Evolutionary conservation across 1,140 invertebrate species (phyloP).

Genomic region (Eubasilissa regina): DNA sequence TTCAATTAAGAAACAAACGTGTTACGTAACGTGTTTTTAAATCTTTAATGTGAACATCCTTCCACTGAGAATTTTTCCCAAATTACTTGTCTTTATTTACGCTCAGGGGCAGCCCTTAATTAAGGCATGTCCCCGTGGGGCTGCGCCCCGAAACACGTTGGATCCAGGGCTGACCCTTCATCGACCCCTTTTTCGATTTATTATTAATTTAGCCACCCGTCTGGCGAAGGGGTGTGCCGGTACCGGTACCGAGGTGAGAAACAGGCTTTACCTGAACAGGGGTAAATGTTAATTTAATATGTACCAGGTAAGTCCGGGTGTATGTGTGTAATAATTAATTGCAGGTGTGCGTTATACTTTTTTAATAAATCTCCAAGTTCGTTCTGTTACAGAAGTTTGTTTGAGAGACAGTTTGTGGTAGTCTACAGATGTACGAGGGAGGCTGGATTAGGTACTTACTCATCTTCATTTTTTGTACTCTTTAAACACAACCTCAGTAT

Average conservation of each 20-base stretch:
- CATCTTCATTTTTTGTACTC: too few relatives aligned
- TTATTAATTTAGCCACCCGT: constrained; percentile 27
- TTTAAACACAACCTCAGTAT: too few relatives aligned
- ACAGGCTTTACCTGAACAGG: not conserved
- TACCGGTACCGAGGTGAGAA: not conserved
- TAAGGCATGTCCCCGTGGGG: constrained; percentile 3
- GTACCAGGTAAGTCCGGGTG: not conserved
- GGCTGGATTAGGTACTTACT: too few relatives aligned
- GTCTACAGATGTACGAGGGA: too few relatives aligned
- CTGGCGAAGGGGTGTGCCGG: not conserved
- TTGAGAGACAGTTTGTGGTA: too few relatives aligned
- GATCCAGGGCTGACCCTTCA: not conserved
- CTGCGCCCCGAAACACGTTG: not conserved
- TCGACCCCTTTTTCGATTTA: constrained; percentile 11
- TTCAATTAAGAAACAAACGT: too few relatives aligned
- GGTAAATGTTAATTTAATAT: constrained; percentile 29
- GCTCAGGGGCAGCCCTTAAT: constrained; percentile 7
- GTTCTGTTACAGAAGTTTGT: not conserved
- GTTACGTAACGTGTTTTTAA: too few relatives aligned
- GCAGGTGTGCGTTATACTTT: not conserved
- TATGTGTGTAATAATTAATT: not conserved
- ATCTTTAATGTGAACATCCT: not conserved
- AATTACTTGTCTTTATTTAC: not conserved
- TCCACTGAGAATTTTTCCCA: not conserved
- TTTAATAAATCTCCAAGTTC: not conserved